Evolutionary conservation across 1,140 invertebrate genomes (phyloP).

Genomic region (Drosophila lacertosa): DNA sequence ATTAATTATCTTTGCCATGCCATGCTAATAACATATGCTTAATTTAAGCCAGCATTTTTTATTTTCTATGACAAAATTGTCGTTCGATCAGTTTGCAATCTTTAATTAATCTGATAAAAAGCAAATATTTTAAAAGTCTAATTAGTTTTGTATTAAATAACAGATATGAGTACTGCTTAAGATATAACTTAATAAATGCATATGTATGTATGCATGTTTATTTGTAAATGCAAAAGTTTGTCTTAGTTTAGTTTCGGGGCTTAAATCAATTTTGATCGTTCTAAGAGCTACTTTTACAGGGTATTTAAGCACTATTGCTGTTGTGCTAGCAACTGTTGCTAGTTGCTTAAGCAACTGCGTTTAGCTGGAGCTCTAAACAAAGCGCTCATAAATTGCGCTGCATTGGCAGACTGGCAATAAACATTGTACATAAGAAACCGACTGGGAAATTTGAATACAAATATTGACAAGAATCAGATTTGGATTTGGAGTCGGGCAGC

Average conservation of each 20-base stretch:
- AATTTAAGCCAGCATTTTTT: background rate
- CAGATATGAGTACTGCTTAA: too few species aligned
- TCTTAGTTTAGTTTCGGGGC: background rate
- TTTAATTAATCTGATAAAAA: background rate
- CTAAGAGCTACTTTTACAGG: background rate
- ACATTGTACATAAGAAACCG: constrained; percentile 15
- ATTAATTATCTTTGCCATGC: constrained; percentile 7
- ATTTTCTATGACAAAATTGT: background rate
- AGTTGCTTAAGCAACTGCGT: constrained; percentile 5
- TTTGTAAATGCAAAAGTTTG: too few species aligned
- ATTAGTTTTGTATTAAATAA: too few species aligned
- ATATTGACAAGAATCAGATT: constrained; percentile 56
- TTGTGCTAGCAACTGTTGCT: constrained; percentile 17
- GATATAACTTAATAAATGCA: too few species aligned
- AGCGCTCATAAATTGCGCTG: constrained; percentile 69
- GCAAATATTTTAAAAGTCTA: too few species aligned
- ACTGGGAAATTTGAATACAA: constrained; percentile 73
- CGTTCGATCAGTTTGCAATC: background rate
- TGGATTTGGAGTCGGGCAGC: constrained; percentile 40
- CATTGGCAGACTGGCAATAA: constrained; percentile 37
- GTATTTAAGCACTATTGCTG: background rate
- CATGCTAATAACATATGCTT: constrained; percentile 13
- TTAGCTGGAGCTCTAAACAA: constrained; percentile 45
- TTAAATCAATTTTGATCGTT: background rate
- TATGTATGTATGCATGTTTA: too few species aligned